Base-by-base conservation (phyloP, 2,797 vertebrate genomes). In the Oreortyx pictus region DNA sequence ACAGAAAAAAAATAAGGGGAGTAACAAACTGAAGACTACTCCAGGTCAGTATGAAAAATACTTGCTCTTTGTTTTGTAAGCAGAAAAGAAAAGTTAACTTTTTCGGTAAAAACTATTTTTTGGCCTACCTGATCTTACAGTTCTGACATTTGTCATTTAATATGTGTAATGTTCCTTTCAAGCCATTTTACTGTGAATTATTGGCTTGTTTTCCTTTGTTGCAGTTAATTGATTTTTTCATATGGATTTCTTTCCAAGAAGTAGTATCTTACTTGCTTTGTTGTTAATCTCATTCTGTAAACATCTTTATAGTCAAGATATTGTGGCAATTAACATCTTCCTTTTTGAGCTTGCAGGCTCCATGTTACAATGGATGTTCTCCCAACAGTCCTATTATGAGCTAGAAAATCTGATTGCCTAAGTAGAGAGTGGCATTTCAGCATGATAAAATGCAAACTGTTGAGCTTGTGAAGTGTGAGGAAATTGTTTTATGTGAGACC, bases 201-300 rank as follows among this genome's bases (percentile, higher is more conserved):
- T 50, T 91, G 47, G 27, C 74, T 93, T 86, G 43, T 82, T 93
- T 87, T 90, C 47, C 62, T 95, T 92, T 86, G 18, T 73, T 91
- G 76, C 64, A 86, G 61, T 90, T 82, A 88, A 92, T 82, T 92
- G 59, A 73, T 83, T 71, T 88, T 90, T 44, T 46, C 50, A 7
- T 64, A 85, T 50, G 66, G 47, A 91, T 95, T 92, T 91, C 31
- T 62, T 93, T 92, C 50, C 52, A 84, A 76, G 86, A 83, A 86
- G 70, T 6, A 76, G 10, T 27, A 35, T 88, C 68, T 81, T 47
- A 12, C 43, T 67, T 79, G 37, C 81, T 87, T 85, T 76, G 76
- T 52, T 91, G 39, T 92, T 93, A 54, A 92, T 96, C 93, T 90
- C 16, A 74, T 92, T 96, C 86, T 94, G 79, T 94, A 95, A 89